Evolutionary conservation across 2,888 invertebrate species (phyloP).

Genomic region (Epiblema foenella): DNA sequence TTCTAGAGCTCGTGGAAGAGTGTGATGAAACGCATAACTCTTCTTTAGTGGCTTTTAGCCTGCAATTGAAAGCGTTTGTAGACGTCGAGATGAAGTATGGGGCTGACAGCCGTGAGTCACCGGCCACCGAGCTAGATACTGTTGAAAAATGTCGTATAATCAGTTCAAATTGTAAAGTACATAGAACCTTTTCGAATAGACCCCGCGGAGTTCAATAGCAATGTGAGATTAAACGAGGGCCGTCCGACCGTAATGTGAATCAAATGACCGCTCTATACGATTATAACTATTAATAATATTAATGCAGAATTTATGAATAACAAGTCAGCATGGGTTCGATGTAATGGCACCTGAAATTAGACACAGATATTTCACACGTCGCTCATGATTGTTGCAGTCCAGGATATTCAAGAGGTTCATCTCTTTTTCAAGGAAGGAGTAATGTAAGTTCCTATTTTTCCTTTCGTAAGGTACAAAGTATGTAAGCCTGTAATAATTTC

Average conservation of each 20-base stretch:
- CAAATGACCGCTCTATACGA: conserved; percentile 71
- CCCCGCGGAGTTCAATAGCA: conserved; percentile 59
- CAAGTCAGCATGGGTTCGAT: conserved; percentile 30
- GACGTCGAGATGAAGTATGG: conserved; percentile 50
- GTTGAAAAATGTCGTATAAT: conserved; percentile 16
- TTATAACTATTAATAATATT: conserved; percentile 50
- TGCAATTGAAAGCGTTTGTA: conserved; percentile 40
- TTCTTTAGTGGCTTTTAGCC: conserved; percentile 37
- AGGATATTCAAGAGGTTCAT: not conserved
- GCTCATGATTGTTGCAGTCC: not conserved
- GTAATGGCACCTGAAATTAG: conserved; percentile 23
- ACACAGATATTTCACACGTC: conserved; percentile 8
- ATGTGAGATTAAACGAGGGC: conserved; percentile 71
- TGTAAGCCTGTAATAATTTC: no score
- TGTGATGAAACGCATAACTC: conserved; percentile 35
- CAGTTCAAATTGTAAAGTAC: not conserved
- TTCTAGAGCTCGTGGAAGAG: conserved; percentile 13
- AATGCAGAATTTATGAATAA: conserved; percentile 33
- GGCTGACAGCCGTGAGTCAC: conserved; percentile 60
- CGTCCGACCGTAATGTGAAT: conserved; percentile 71
- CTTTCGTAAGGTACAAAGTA: no score
- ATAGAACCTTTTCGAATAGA: conserved; percentile 23
- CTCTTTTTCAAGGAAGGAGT: not conserved
- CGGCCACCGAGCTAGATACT: conserved; percentile 63
- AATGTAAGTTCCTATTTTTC: no score